Base-by-base conservation (phyloP, 30 jellyfish, hydroid and myxozoan species). In the Cassiopea andromeda region DNA sequence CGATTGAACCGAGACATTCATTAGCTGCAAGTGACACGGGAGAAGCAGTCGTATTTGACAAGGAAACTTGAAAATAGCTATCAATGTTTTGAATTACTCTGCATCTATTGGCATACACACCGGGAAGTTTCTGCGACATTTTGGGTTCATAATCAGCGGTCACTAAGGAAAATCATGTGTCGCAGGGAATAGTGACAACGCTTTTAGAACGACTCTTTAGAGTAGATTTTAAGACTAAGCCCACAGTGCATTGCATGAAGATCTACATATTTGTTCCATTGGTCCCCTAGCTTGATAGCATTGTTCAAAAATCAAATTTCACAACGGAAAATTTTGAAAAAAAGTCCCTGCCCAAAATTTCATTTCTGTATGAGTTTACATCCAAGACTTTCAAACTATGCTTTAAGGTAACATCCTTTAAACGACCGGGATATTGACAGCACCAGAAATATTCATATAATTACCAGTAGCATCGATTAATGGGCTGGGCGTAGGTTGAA, bases 391-490 rank as follows among this genome's bases (percentile, higher is more conserved):
- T 73, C 66, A 88, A 78, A 61, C 50, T 61, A 2, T 85, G 88
- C 7, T 47, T 17, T 27, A 75, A 80, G 46, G 82, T 86, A 16
- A 17, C 77, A 57, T 82, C 96, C 59, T 43, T 45, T 19, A 79
- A 70, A 54, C 48, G 6, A 89, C 88, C 7, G 81, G 70, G 48
- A 89, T 13, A 60, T 50, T 18, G 46, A 81, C 83, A 49, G 15
- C 46, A 71, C 96, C 96, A 1, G 78, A 44, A 17, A 80, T 71
- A 12, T 80, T 71, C 96, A 80, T 89, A 54, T 73, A 70, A 80
- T 89, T 80, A 59, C 96, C 91, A 48, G 96, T 79, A 61, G 96
- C 96, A 80, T 89, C 92, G 16, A 81, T 60, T 44, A 88, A 81
- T 48, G 46, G 73, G 13, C 79, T 86, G 47, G 47, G 48, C 43